Base-by-base conservation (phyloP, 2,113 vertebrate species). In the Neodon shergylaensis region DNA sequence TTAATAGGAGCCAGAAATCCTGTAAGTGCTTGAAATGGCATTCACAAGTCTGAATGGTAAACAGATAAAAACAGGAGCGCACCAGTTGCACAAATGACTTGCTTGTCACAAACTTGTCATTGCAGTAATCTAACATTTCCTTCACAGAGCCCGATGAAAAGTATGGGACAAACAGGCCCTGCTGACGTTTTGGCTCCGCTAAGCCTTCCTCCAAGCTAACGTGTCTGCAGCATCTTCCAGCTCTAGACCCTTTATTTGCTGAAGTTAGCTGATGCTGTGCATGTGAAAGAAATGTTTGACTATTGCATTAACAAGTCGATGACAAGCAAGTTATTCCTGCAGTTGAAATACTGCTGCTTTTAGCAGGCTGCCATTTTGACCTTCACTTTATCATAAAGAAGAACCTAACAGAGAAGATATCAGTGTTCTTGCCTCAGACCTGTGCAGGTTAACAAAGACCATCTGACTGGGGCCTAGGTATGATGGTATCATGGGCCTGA, bases 81-180 rank as follows among this genome's bases (percentile, higher is more conserved):
- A 98, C 97, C 97, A 98, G 97, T 98, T 98, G 97, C 97, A 97
- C 97, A 97, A 97, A 97, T 97, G 97, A 98, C 97, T 98, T 96
- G 97, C 97, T 97, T 98, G 97, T 98, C 97, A 97, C 97, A 98
- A 97, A 98, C 97, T 98, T 98, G 97, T 98, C 97, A 98, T 92
- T 97, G 97, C 93, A 95, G 91, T 95, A 88, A 98, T 97, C 97
- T 98, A 98, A 97, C 97, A 97, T 98, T 97, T 97, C 96, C 95
- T 96, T 98, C 96, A 94, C 97, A 90, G 92, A 97, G 97, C 97
- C 94, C 96, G 63, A 92, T 94, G 88, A 92, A 96, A 98, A 98
- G 97, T 96, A 96, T 91, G 97, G 95, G 97, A 97, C 96, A 97
- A 98, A 97, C 97, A 97, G 96, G 95, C 94, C 96, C 97, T 97